These are phyloP conservation scores for Drosophila lutescens DNA, from an alignment of 2,888 invertebrate genomes.

Conservation along the genomic window DNA sequence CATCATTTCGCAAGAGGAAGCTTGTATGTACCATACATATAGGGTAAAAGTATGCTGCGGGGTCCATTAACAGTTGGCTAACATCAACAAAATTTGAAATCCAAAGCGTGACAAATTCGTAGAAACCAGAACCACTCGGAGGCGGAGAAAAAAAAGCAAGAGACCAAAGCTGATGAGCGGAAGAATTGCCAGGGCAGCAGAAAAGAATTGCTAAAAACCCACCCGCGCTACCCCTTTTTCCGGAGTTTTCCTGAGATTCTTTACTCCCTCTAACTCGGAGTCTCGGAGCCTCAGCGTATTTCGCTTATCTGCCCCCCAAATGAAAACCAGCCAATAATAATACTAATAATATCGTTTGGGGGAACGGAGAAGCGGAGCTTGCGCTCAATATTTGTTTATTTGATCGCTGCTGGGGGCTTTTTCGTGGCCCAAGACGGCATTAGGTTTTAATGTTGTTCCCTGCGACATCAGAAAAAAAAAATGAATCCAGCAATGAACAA, in stretches of 20 bases:
- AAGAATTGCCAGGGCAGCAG: slow-evolving; percentile 65
- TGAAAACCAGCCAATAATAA: slow-evolving; percentile 28
- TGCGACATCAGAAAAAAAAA: slow-evolving; percentile 25
- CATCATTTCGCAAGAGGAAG: slow-evolving; percentile 55
- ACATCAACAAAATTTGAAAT: slow-evolving; percentile 74
- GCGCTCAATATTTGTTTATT: slow-evolving; percentile 44
- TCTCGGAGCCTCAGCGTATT: slow-evolving; percentile 24
- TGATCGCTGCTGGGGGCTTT: slow-evolving; percentile 28
- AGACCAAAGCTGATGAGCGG: slow-evolving; percentile 34
- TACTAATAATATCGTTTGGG: slow-evolving; percentile 18
- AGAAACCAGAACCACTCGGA: slow-evolving; percentile 59
- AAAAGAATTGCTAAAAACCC: slow-evolving; percentile 47
- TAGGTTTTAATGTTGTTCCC: slow-evolving; percentile 45
- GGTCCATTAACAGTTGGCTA: slow-evolving; percentile 66
- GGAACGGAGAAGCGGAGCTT: slow-evolving; percentile 14
- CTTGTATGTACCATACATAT: slow-evolving; percentile 2
- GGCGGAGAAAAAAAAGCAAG: slow-evolving; percentile 22
- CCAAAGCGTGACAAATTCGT: slow-evolving; percentile 72
- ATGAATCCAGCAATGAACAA: slow-evolving; percentile 50
- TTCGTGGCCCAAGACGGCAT: slow-evolving; percentile 36
- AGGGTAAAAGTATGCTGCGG: slow-evolving; percentile 18
- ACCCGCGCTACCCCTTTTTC: slow-evolving; percentile 4
- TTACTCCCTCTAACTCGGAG: slow-evolving; percentile 6
- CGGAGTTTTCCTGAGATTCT: slow-evolving; percentile 13
- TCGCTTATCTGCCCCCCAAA: slow-evolving; percentile 33